Evolutionary conservation across 2,888 invertebrate genomes (phyloP).

Genomic region (Melinaea marsaeus): DNA sequence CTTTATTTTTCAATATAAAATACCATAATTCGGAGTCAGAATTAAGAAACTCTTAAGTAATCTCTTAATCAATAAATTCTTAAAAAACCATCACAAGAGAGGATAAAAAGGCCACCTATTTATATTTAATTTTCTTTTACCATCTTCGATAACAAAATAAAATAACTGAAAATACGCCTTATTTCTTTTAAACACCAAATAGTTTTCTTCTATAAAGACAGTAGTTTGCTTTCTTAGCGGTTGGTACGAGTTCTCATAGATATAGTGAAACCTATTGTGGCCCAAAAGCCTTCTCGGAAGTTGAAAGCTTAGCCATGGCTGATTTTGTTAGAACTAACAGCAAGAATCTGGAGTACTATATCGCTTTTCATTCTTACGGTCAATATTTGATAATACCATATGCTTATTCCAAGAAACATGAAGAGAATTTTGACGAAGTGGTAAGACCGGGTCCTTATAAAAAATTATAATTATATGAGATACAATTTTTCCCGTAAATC

Average conservation of each 20-base stretch:
- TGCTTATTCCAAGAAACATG: constrained; percentile 51
- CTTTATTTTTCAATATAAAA: background rate
- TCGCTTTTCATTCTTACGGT: constrained; percentile 82
- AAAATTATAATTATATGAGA: constrained; percentile 7
- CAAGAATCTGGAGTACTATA: constrained; percentile 65
- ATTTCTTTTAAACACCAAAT: too few relatives aligned
- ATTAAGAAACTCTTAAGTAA: background rate
- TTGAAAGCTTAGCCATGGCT: constrained; percentile 62
- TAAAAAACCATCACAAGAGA: too few relatives aligned
- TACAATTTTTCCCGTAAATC: background rate
- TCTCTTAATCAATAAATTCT: too few relatives aligned
- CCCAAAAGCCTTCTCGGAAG: constrained; percentile 69
- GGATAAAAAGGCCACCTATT: background rate
- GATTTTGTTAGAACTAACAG: constrained; percentile 50
- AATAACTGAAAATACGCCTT: background rate
- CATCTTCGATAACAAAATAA: too few relatives aligned
- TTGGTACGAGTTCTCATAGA: constrained; percentile 39
- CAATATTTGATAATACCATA: constrained; percentile 79
- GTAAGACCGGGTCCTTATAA: constrained; percentile 38
- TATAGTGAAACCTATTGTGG: constrained; percentile 60
- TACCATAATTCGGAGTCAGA: background rate
- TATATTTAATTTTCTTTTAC: background rate
- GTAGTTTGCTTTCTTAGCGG: constrained; percentile 35
- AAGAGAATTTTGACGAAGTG: constrained; percentile 60
- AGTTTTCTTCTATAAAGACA: too few relatives aligned